Evolutionary conservation across 2,888 invertebrate species (phyloP), one percentile per base, ranked within the genome.

Genomic region (Pristionchus maxplancki): DNA sequence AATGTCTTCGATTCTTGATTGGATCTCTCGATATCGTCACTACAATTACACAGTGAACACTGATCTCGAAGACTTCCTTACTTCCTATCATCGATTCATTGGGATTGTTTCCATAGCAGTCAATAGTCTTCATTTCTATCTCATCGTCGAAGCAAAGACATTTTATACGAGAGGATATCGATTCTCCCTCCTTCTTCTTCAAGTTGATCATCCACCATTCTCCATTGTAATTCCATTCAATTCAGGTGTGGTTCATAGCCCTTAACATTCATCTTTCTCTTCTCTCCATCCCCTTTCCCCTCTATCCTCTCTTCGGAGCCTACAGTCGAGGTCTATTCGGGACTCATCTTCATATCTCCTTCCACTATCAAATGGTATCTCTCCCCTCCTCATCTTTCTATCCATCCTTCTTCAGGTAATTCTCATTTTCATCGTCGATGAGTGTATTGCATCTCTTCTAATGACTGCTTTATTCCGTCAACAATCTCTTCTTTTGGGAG

Each of bases 391-490:
- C 28, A 17, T 62, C 40, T 1, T 17, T 74, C 74, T 20, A 37
- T 40, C 8, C 2, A 15, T 67, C 34, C 15, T 20, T 6, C 20
- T 17, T 83, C n/a, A 86, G 86, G 20, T 34, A 20, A n/a, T 44
- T 31, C 67, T 86, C 15, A 48, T 86, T 28, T 34, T 86, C 17
- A 86, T 86, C 8, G 48, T 86, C 8, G 86, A 86, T 40, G 86
- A 86, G n/a, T 64, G 48, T 37, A 86, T 86, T 15, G 86, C 86
- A 4, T 86, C 86, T 67, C 86, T 86, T 31, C 86, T 86, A n/a
- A 86, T 67, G 64, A 34, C 37, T 48, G 34, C 86, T 37, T 31
- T 86, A 13, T 86, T 86, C 37, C 86, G 86, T 64, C 64, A 86
- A 34, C 86, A 86, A 48, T 86, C 86, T 44, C 67, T 86, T 44